Evolutionary conservation across 2,888 invertebrate genomes (phyloP).

Genomic region (Clistopyga incitator): DNA sequence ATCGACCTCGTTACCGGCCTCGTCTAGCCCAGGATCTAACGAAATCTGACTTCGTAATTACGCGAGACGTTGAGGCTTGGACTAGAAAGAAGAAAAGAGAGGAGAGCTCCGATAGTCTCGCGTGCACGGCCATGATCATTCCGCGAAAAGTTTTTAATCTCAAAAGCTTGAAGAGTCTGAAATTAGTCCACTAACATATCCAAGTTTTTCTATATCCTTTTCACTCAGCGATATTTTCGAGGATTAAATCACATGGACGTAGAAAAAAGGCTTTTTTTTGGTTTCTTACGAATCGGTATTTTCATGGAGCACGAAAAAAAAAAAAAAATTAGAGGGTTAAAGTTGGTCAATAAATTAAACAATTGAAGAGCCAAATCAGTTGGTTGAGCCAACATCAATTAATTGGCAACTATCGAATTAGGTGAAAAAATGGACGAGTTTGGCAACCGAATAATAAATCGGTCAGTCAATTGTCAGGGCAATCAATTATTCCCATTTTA

Average conservation of each 20-base stretch:
- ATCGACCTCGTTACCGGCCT: constrained; percentile 55
- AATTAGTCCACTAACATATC: constrained; percentile 46
- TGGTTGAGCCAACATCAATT: too few relatives aligned
- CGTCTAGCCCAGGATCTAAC: constrained; percentile 45
- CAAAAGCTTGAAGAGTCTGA: constrained; percentile 22
- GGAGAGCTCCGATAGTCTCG: constrained; percentile 34
- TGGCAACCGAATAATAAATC: too few relatives aligned
- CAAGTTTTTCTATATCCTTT: constrained; percentile 39
- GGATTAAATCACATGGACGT: constrained; percentile 8
- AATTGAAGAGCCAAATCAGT: too few relatives aligned
- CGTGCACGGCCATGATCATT: constrained; percentile 47
- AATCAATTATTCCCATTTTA: too few relatives aligned
- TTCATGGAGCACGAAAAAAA: neutral
- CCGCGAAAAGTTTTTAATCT: constrained; percentile 56
- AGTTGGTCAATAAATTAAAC: too few relatives aligned
- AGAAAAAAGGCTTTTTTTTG: neutral
- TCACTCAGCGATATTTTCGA: constrained; percentile 35
- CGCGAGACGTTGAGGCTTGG: constrained; percentile 33
- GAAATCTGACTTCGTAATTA: constrained; percentile 63
- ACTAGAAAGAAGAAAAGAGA: constrained; percentile 12
- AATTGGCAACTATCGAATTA: too few relatives aligned
- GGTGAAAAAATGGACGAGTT: too few relatives aligned
- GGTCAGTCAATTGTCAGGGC: too few relatives aligned
- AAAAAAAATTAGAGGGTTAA: neutral
- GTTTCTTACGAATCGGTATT: too few relatives aligned